Evolutionary conservation across 2,888 invertebrate genomes (phyloP).

Genomic region (Lithophane semibrunnea): DNA sequence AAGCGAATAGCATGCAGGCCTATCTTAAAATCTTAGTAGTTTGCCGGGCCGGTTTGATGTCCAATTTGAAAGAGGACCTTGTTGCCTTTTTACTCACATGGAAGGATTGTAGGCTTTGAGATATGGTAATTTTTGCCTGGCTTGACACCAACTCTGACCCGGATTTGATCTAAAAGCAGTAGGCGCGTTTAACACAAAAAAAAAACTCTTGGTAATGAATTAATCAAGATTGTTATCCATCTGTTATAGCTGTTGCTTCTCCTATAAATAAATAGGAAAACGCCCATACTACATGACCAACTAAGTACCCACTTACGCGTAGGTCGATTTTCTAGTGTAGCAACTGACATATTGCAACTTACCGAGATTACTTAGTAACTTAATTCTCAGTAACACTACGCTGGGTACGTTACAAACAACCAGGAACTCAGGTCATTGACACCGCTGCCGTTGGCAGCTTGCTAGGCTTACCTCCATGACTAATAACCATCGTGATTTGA

Average conservation of each 20-base stretch:
- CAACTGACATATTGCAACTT: slow-evolving; percentile 28
- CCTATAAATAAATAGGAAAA: neutral
- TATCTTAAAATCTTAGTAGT: slow-evolving; percentile 19
- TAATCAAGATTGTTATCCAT: neutral
- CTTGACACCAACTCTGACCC: neutral
- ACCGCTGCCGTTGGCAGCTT: slow-evolving; percentile 35
- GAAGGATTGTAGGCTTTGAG: neutral
- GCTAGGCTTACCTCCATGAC: slow-evolving; percentile 53
- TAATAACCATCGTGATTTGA: slow-evolving; percentile 45
- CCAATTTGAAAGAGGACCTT: slow-evolving; percentile 1
- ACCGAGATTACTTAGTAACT: slow-evolving; percentile 30
- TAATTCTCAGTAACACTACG: slow-evolving; percentile 49
- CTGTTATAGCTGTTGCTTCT: too few relatives aligned
- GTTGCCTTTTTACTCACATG: neutral
- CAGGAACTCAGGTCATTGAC: slow-evolving; percentile 59
- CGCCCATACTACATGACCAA: neutral
- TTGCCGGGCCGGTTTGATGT: slow-evolving; percentile 2
- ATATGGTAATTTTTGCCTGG: neutral
- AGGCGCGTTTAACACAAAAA: neutral
- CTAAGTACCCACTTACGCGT: neutral
- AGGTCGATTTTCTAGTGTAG: slow-evolving; percentile 1
- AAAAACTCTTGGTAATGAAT: neutral
- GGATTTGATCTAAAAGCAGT: neutral
- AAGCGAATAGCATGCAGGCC: slow-evolving; percentile 5
- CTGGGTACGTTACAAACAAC: slow-evolving; percentile 42